These are phyloP conservation scores for Pollachius pollachius DNA, from an alignment of 2,113 vertebrate genomes.

Conservation along the genomic window DNA sequence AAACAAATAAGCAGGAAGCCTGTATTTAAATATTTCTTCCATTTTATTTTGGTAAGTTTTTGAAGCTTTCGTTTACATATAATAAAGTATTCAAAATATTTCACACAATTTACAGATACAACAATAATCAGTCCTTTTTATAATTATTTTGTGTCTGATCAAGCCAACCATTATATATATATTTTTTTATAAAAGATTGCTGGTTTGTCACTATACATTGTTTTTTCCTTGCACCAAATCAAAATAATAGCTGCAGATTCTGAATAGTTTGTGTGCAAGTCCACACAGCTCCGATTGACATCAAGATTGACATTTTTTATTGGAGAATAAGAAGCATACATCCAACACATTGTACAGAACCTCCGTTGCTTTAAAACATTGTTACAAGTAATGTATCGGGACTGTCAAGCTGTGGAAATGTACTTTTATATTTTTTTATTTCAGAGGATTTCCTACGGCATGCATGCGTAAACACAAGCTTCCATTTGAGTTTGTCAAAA, in stretches of 20 bases:
- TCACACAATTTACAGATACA: slow-evolving; percentile 8
- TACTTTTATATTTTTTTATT: slow-evolving; percentile 16
- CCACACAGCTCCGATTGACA: slow-evolving; percentile 25
- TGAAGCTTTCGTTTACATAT: slow-evolving; percentile 52
- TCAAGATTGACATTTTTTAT: slow-evolving; percentile 3
- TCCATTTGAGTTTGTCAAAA: slow-evolving; percentile 6
- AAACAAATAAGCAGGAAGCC: too few relatives aligned
- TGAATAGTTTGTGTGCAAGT: slow-evolving; percentile 4
- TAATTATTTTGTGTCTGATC: neutral
- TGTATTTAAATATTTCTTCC: neutral
- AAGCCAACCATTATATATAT: neutral
- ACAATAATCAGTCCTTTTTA: neutral
- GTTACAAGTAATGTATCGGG: slow-evolving; percentile 31
- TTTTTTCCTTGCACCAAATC: too few relatives aligned
- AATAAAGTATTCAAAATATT: slow-evolving; percentile 41
- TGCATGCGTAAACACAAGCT: slow-evolving; percentile 54
- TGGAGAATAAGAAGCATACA: slow-evolving; percentile 28
- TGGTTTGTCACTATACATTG: neutral
- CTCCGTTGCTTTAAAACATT: slow-evolving; percentile 19
- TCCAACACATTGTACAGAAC: too few relatives aligned
- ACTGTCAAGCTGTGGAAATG: slow-evolving; percentile 26
- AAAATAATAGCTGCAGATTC: too few relatives aligned
- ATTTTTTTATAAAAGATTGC: neutral
- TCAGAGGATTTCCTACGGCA: slow-evolving; percentile 30
- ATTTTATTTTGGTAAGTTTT: slow-evolving; percentile 47